Conservation (phyloP, 1,140 invertebrate species). For the Microplitis mediator region DNA sequence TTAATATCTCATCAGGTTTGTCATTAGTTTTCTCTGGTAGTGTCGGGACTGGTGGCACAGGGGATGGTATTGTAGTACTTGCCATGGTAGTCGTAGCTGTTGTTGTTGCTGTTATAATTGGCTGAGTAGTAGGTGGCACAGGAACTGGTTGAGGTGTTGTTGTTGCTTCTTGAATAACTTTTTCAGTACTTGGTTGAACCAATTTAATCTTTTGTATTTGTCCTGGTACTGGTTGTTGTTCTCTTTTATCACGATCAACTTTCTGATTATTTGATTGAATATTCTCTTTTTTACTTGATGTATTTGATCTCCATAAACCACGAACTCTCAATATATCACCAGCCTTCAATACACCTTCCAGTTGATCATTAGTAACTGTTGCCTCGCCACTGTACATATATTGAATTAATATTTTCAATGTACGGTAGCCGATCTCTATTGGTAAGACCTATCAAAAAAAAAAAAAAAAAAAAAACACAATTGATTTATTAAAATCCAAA, state of each 20-base stretch:
- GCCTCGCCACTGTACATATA: conserved; percentile 88
- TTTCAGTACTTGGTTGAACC: conserved; percentile 52
- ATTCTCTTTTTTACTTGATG: conserved; percentile 63
- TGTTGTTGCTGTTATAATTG: conserved; percentile 28
- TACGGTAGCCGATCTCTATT: conserved; percentile 78
- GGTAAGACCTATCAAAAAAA: conserved; percentile 70
- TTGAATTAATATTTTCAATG: conserved; percentile 79
- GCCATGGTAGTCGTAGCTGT: conserved; percentile 27
- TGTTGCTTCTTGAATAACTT: conserved; percentile 29
- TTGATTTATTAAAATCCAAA: neutral
- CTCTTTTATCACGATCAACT: conserved; percentile 48
- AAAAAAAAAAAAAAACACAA: neutral
- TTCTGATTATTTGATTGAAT: conserved; percentile 58
- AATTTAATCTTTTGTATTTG: conserved; percentile 60
- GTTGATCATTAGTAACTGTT: conserved; percentile 81
- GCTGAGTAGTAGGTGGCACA: neutral
- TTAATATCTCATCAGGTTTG: conserved; percentile 36
- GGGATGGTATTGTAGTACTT: conserved; percentile 21
- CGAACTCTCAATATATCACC: conserved; percentile 79
- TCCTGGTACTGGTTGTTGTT: conserved; percentile 47
- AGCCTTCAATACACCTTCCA: conserved; percentile 78
- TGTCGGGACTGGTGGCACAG: conserved; percentile 23
- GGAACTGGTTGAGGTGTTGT: conserved; percentile 16
- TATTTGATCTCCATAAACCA: conserved; percentile 68
- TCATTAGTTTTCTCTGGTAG: neutral